Conservation (phyloP, 2,888 invertebrate species). For the Eupeodes luniger region DNA sequence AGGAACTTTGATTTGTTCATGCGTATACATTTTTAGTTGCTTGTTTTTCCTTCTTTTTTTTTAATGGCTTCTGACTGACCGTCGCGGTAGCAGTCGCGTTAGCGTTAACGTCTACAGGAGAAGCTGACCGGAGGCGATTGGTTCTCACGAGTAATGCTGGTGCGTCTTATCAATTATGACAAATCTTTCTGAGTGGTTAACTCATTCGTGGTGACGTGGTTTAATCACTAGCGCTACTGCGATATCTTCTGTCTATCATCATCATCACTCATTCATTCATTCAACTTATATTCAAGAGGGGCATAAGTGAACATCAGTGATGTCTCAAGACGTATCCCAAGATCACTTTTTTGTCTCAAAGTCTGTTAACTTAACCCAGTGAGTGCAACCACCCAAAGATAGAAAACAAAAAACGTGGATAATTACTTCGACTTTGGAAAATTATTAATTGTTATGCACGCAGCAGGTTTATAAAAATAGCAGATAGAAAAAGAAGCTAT, state of each 20-base stretch:
- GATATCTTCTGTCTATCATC: slow-evolving; percentile 60
- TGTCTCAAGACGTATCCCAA: neutral
- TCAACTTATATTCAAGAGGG: slow-evolving; percentile 66
- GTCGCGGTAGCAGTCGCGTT: no score
- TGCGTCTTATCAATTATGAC: slow-evolving; percentile 83
- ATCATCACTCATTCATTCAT: slow-evolving; percentile 73
- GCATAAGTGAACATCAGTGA: neutral
- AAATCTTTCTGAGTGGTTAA: slow-evolving; percentile 84
- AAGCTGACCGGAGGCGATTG: slow-evolving; percentile 68
- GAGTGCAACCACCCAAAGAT: slow-evolving; percentile 65
- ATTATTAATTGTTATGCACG: slow-evolving; percentile 62
- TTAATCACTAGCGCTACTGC: slow-evolving; percentile 11
- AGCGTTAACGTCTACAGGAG: slow-evolving; percentile 6
- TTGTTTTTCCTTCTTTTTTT: slow-evolving; percentile 15
- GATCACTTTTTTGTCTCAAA: slow-evolving; percentile 35
- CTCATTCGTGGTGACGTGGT: slow-evolving; percentile 59
- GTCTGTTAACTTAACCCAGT: slow-evolving; percentile 36
- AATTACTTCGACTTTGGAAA: slow-evolving; percentile 72
- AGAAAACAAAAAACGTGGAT: slow-evolving; percentile 53
- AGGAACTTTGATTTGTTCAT: slow-evolving; percentile 69
- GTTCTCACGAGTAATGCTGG: slow-evolving; percentile 70
- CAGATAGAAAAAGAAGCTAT: neutral
- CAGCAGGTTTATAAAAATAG: neutral
- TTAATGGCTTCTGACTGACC: neutral
- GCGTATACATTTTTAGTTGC: slow-evolving; percentile 31